Conservation (phyloP, 2,797 vertebrate genomes). For the Notoglanidium macrostoma region DNA sequence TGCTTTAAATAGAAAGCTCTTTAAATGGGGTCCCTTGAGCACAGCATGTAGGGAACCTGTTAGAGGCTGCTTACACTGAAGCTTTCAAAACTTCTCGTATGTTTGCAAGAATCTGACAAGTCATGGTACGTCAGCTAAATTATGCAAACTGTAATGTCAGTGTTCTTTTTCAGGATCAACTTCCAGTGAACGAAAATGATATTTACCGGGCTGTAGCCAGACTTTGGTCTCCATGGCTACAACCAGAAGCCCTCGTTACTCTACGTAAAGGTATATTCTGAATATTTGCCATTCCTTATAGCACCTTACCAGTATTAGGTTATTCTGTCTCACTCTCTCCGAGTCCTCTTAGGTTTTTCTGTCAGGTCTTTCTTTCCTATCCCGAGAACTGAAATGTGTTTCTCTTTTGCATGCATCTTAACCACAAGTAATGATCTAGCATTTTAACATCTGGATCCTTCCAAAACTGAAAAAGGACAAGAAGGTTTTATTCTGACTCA, state of each 20-base stretch:
- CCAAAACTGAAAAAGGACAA: background rate
- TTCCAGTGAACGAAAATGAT: conserved; percentile 77
- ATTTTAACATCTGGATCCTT: background rate
- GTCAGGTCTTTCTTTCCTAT: background rate
- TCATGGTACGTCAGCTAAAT: background rate
- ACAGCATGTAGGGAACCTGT: background rate
- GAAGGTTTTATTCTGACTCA: background rate
- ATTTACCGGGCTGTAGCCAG: conserved; percentile 85
- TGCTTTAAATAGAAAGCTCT: background rate
- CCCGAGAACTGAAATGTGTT: background rate
- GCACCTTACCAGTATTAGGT: background rate
- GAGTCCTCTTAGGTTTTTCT: background rate
- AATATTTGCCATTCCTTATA: background rate
- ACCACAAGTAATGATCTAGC: background rate
- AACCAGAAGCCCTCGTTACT: conserved; percentile 79
- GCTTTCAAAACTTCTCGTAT: background rate
- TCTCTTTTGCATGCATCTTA: background rate
- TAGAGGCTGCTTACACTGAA: background rate
- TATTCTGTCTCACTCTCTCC: background rate
- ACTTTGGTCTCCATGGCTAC: conserved; percentile 89
- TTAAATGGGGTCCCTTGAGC: background rate
- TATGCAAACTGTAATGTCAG: background rate
- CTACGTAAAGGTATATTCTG: conserved; percentile 81
- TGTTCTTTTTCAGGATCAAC: conserved; percentile 81
- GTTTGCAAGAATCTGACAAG: background rate